Percentiles rank a stretch among this genome's conserved stretches.
Conservation (phyloP, 1,140 invertebrate species). For the Gyrodactylus salaris region DNA sequence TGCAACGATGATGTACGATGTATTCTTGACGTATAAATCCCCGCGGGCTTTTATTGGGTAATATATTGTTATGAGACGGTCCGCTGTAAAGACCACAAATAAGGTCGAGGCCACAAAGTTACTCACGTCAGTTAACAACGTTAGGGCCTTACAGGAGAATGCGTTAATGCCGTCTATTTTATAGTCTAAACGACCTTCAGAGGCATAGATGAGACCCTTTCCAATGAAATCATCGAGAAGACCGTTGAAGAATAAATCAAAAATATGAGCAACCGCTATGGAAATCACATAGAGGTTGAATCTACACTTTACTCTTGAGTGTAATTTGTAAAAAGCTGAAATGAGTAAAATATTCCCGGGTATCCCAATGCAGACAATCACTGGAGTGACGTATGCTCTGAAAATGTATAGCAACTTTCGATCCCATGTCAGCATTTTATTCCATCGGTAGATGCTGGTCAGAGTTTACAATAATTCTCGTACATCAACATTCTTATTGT, state of each 20-base stretch:
- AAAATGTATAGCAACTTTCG: not conserved
- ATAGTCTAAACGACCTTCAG: not conserved
- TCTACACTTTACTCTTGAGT: not conserved
- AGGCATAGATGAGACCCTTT: not conserved
- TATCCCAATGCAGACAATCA: not conserved
- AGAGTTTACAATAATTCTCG: no score
- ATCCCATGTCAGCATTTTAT: not conserved
- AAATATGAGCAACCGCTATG: not conserved
- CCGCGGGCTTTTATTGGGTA: not conserved
- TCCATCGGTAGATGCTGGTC: no score
- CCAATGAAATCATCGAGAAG: slow-evolving; percentile 3
- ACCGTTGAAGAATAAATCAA: not conserved
- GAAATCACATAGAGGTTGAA: not conserved
- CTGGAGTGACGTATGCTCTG: not conserved
- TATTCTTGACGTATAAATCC: not conserved
- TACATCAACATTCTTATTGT: no score
- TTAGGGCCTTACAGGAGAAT: not conserved
- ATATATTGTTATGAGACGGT: slow-evolving; percentile 1
- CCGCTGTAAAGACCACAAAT: not conserved
- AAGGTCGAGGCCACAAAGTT: not conserved
- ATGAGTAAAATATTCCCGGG: slow-evolving; percentile 1
- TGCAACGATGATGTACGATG: not conserved
- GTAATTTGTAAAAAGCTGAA: not conserved
- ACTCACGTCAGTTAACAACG: not conserved
- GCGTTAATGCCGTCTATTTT: not conserved